Base-by-base conservation (phyloP, 2,888 invertebrate genomes). In the Philhelius pedissequus region DNA sequence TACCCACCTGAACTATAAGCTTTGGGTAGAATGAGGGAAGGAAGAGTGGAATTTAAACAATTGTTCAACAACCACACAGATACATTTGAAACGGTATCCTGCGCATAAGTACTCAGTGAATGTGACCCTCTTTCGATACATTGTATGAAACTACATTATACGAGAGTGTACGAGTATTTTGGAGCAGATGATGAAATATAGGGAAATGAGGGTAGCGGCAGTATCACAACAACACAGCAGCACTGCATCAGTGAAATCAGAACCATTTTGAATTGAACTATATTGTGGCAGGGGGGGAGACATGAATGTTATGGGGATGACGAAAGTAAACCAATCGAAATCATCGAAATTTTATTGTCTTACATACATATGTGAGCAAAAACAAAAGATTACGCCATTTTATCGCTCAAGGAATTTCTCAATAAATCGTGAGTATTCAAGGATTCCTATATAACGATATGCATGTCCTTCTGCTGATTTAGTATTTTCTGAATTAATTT, bases 81-180 rank as follows among this genome's bases (percentile, higher is more conserved):
- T 69, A 75, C 68, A 80, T 71, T 58, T 71, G 80, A 68, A 79
- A 60, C 45, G 66, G 52, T 80, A 84, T 80, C 74, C 84, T 84
- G 84, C 84, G 80, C 84, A 84, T 76, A 84, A 80, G 71, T 80
- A 80, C 84, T 68, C 71, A 80, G 68, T 71, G 66, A 84, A 56
- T 84, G 71, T 84, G 84, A 84, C 84, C 84, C 84, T 80, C 84
- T 84, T 84, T 84, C 84, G 84, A 84, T 84, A 84, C 84, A 76
- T 79, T 75, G 71, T 80, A 56, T 71, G 20, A 27, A 69, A 30
- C 18, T 43, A 54, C n/a, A n/a, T 15, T 60, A 25, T 60, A 58
- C 30, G 66, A 54, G 52, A 13, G 48, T 22, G 56, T 48, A 35
- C 27, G 48, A 9, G 32, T 45, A 45, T 40, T 62, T 54, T 48